Evolutionary conservation across 2,888 invertebrate species (phyloP).

Genomic region (Rhingia campestris): DNA sequence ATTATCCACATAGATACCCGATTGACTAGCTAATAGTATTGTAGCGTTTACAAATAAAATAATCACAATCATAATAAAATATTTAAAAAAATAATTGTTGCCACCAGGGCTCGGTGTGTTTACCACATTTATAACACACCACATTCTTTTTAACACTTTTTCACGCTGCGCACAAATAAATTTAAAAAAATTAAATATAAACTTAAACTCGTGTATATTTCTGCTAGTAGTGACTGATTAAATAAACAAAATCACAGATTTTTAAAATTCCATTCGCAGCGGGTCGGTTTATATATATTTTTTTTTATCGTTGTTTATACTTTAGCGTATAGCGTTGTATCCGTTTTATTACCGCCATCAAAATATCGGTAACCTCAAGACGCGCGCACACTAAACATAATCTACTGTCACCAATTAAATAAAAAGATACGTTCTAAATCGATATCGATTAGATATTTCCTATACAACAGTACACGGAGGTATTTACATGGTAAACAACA

Average conservation of each 20-base stretch:
- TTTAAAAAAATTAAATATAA: conserved; percentile 48
- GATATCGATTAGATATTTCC: conserved; percentile 36
- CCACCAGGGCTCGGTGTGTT: conserved; percentile 26
- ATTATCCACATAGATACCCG: conserved; percentile 93
- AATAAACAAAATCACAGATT: conserved; percentile 68
- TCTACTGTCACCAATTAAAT: conserved; percentile 44
- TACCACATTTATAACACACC: conserved; percentile 42
- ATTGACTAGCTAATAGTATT: conserved; percentile 81
- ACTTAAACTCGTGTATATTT: conserved; percentile 27
- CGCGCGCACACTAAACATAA: conserved; percentile 27
- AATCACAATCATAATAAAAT: conserved; percentile 67
- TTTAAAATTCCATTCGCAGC: conserved; percentile 69
- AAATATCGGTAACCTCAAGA: conserved; percentile 45
- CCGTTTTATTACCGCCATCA: conserved; percentile 58
- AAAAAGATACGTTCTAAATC: conserved; percentile 28
- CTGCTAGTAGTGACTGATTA: conserved; percentile 61
- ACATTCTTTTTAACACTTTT: conserved; percentile 41
- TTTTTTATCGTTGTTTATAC: conserved; percentile 53
- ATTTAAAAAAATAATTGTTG: conserved; percentile 45
- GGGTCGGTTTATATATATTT: conserved; percentile 55
- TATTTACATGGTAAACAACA: conserved; percentile 65
- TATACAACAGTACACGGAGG: conserved; percentile 36
- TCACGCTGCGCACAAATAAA: conserved; percentile 47
- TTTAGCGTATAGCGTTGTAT: conserved; percentile 41
- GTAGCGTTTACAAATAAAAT: conserved; percentile 63